Base-by-base conservation (phyloP, 1,140 invertebrate genomes). In the Eumeta japonica region DNA sequence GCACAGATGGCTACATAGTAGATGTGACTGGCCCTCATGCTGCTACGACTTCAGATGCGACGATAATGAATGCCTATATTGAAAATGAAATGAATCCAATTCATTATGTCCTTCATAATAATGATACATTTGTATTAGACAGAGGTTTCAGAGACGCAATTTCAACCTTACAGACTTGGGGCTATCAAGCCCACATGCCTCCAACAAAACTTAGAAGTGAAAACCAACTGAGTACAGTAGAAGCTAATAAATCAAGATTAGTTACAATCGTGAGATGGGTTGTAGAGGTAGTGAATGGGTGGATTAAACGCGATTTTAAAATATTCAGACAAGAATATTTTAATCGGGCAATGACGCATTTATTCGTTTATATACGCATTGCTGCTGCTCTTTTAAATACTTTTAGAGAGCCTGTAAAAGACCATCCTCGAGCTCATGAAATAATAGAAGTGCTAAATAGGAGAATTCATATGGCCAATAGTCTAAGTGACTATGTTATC, bases 331-430 rank as follows among this genome's bases (percentile, higher is more conserved):
- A 37, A 16, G 13, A 32, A 28, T 37, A 11, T 33, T 43, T 43
- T 28, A 43, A 43, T 17, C 2, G 11, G 10, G 35, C 29, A 1
- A 28, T 17, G 18, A 29, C 18, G 24, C 36, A 51, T 27, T 15
- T 51, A 19, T 45, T 48, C 35, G 28, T 33, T 17, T 39, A 48
- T 36, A 48, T 51, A 35, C 40, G 41, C 43, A 48, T 51, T 37
- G 35, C 46, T 29, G 43, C 46, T 14, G 46, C 50, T 28, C 19
- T 52, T 16, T 39, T 52, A 15, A 48, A 48, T 39, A 17, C 14
- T 10, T 36, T 12, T 15, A 29, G 28, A n/a, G 18, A 24, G 11
- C 14, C 10, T 43, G 36, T 36, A 37, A 33, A 39, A n/a, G 36
- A 41, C 39, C 20, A 39, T 32, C 17, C 16, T 19, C 36, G 41